Conservation (phyloP, 2,797 vertebrate genomes). For the Oreortyx pictus region DNA sequence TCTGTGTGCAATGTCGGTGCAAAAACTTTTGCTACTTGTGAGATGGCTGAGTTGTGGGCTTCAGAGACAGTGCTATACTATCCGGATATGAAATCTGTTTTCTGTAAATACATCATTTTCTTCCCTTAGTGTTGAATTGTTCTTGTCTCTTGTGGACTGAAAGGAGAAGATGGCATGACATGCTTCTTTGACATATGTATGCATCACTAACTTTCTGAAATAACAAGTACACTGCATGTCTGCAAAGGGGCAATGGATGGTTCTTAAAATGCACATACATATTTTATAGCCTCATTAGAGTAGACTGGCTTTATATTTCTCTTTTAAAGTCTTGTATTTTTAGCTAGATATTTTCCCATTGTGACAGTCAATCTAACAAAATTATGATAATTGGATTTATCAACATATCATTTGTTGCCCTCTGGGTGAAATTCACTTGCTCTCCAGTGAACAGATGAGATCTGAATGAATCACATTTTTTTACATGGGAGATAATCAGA, state of each 20-base stretch:
- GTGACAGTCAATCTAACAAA: slow-evolving; percentile 54
- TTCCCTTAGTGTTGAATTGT: slow-evolving; percentile 20
- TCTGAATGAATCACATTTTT: slow-evolving; percentile 26
- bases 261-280: slow-evolving; percentile 62
- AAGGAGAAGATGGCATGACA: slow-evolving; percentile 50
- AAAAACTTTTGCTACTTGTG: not conserved
- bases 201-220: slow-evolving; percentile 57
- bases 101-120: not conserved
- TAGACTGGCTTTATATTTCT: slow-evolving; percentile 37
- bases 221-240: not conserved
- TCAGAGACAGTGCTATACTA: not conserved
- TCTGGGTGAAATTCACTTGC: slow-evolving; percentile 43
- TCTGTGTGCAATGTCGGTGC: not conserved
- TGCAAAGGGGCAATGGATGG: slow-evolving; percentile 3
- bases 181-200: slow-evolving; percentile 30
- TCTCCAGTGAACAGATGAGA: slow-evolving; percentile 38
- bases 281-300: slow-evolving; percentile 61
- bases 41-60: not conserved
- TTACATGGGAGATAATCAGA: slow-evolving; percentile 8
- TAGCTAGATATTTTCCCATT: slow-evolving; percentile 49
- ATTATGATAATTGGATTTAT: slow-evolving; percentile 61
- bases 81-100: not conserved
- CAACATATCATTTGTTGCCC: slow-evolving; percentile 24
- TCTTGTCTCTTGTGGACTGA: slow-evolving; percentile 52
- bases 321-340: slow-evolving; percentile 41